Conservation (phyloP, 2,888 invertebrate genomes). For the Cryptus viduatorius region DNA sequence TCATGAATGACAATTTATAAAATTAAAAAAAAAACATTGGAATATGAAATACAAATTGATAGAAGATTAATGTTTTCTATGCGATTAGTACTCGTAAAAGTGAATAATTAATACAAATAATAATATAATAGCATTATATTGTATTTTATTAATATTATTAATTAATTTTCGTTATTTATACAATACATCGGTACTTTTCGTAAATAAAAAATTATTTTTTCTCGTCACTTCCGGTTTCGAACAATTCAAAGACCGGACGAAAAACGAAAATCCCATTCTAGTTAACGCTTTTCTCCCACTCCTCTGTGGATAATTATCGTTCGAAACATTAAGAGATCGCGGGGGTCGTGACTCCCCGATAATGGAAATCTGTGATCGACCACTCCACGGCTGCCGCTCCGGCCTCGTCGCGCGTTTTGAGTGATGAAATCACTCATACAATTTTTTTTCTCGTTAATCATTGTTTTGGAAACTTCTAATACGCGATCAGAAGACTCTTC, state of each 20-base stretch:
- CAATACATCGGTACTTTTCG: too few species aligned
- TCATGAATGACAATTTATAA: background rate
- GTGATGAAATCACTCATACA: slow-evolving; percentile 27
- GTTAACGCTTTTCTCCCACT: slow-evolving; percentile 14
- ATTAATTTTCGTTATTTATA: too few species aligned
- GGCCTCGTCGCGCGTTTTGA: slow-evolving; percentile 29
- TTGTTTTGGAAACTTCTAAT: slow-evolving; percentile 1
- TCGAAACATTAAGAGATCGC: slow-evolving; percentile 43
- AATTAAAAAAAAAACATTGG: background rate
- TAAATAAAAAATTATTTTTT: too few species aligned
- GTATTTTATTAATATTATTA: too few species aligned
- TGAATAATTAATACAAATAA: too few species aligned
- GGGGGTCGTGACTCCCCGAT: slow-evolving; percentile 75
- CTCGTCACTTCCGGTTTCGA: too few species aligned
- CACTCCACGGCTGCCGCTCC: slow-evolving; percentile 1
- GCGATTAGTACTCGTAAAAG: too few species aligned
- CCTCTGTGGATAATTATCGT: slow-evolving; percentile 48
- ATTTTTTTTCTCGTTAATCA: slow-evolving; percentile 23
- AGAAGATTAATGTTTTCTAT: too few species aligned
- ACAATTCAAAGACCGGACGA: background rate
- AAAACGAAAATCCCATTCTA: slow-evolving; percentile 32
- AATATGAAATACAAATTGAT: background rate
- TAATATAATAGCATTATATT: too few species aligned
- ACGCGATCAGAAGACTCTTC: background rate
- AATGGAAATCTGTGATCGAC: slow-evolving; percentile 61